A percentile compares a stretch with the other conserved stretches of the same genome.
phyloP scores from a whole-genome alignment of 1,140 invertebrate genomes.

The Dufourea novaeangliae region DNA sequence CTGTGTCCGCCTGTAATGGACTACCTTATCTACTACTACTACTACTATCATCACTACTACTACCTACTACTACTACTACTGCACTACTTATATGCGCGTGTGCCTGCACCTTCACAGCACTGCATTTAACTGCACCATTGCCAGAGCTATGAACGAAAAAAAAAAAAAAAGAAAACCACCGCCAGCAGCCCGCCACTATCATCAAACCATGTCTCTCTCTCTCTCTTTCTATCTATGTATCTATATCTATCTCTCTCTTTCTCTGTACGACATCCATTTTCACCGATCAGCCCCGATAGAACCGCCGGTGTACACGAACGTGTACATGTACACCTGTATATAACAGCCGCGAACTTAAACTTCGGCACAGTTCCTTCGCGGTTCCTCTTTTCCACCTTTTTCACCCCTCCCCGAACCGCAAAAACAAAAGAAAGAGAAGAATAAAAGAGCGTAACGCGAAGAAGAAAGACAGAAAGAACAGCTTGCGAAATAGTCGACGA shows the following conservation, averaged over 20 bases:
- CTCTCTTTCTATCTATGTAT: constrained; percentile 17
- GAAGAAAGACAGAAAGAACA: constrained; percentile 19
- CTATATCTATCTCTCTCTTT: constrained; percentile 30
- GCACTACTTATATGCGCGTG: constrained; percentile 67
- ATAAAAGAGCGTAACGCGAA: neutral
- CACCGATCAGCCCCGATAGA: constrained; percentile 55
- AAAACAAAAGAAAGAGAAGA: neutral
- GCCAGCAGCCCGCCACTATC: constrained; percentile 60
- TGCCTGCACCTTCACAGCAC: constrained; percentile 69
- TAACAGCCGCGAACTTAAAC: constrained; percentile 28
- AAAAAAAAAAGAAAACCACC: constrained; percentile 64
- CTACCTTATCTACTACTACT: constrained; percentile 68
- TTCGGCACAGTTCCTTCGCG: constrained; percentile 23
- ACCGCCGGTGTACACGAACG: constrained; percentile 3
- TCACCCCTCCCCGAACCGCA: neutral
- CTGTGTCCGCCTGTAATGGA: constrained; percentile 78
- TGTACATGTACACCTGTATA: constrained; percentile 22
- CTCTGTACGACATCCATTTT: constrained; percentile 59
- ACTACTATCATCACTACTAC: constrained; percentile 33
- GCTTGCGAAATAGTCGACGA: constrained; percentile 34
- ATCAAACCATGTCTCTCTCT: constrained; percentile 38
- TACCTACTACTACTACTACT: constrained; percentile 61
- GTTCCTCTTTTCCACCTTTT: neutral
- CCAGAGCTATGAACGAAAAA: constrained; percentile 70
- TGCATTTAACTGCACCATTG: constrained; percentile 69